Evolutionary conservation across 2,797 vertebrate species (phyloP).

Genomic region (Ataeniobius toweri): DNA sequence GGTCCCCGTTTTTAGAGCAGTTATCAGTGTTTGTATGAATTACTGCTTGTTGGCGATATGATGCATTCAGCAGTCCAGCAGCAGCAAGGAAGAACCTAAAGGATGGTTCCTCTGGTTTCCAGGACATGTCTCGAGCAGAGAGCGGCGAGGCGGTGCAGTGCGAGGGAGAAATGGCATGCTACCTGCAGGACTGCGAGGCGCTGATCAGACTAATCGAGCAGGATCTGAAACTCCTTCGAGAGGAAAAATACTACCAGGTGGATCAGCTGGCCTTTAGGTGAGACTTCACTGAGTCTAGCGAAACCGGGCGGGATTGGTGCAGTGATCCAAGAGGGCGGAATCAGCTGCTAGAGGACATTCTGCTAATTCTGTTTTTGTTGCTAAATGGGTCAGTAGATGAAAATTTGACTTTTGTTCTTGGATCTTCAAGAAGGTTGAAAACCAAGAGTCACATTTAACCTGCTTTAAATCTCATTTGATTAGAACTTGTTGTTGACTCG

Average conservation of each 20-base stretch:
- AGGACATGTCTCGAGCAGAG: conserved; percentile 93
- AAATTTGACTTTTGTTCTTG: background rate
- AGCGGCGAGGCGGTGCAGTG: conserved; percentile 87
- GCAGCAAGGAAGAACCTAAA: background rate
- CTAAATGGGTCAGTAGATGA: background rate
- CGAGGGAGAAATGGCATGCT: conserved; percentile 88
- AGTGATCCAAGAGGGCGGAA: background rate
- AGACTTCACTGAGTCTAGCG: conserved; percentile 31
- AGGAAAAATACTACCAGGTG: conserved; percentile 95
- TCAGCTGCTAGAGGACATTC: background rate
- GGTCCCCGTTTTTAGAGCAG: too few relatives aligned
- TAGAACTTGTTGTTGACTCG: background rate
- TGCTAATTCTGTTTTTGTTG: background rate
- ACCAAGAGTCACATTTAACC: too few relatives aligned
- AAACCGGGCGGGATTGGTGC: too few relatives aligned
- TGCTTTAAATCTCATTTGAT: background rate
- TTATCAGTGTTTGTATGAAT: too few relatives aligned
- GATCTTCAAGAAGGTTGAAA: too few relatives aligned
- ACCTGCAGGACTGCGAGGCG: conserved; percentile 92
- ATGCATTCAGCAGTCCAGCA: too few relatives aligned
- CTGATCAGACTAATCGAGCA: conserved; percentile 88
- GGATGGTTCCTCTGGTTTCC: background rate
- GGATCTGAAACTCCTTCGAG: conserved; percentile 91
- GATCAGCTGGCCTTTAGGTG: conserved; percentile 96
- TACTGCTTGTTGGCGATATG: too few relatives aligned